Conservation (phyloP, 2,797 vertebrate genomes). For the Pyrrhura leucotis region DNA sequence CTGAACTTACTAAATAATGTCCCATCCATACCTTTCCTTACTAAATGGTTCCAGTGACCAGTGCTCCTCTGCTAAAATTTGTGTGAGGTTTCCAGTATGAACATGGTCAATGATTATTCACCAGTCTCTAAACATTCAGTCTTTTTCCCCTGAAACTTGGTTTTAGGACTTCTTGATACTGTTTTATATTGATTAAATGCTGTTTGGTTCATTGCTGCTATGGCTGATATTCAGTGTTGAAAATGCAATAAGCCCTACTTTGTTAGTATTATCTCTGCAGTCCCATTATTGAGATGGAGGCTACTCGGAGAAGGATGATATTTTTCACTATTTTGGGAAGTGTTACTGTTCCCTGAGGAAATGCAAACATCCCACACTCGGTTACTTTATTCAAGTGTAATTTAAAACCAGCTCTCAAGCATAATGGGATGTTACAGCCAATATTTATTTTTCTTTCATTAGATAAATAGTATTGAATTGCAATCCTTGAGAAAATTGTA, state of each 20-base stretch:
- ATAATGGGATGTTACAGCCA: slow-evolving; percentile 66
- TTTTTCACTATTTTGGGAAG: slow-evolving; percentile 30
- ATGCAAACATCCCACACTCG: slow-evolving; percentile 3
- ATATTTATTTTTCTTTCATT: slow-evolving; percentile 77
- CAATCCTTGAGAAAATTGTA: slow-evolving; percentile 74
- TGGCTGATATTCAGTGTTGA: neutral
- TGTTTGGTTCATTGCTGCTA: neutral
- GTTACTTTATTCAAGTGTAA: slow-evolving; percentile 34
- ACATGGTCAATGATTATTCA: neutral
- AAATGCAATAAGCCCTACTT: neutral
- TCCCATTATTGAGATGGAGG: neutral
- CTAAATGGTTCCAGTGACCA: neutral
- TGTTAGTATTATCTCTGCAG: neutral
- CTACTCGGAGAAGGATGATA: neutral
- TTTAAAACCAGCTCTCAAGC: slow-evolving; percentile 32
- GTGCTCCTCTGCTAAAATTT: neutral
- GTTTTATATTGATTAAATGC: neutral
- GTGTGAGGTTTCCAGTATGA: neutral
- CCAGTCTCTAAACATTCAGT: neutral
- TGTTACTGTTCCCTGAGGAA: neutral
- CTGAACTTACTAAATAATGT: neutral
- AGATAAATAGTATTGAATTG: slow-evolving; percentile 77
- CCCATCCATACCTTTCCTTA: neutral
- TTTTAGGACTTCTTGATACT: neutral
- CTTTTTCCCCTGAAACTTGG: neutral